These are phyloP conservation scores for Lates calcarifer DNA, from an alignment of 2,113 vertebrate genomes.

Conservation along the genomic window DNA sequence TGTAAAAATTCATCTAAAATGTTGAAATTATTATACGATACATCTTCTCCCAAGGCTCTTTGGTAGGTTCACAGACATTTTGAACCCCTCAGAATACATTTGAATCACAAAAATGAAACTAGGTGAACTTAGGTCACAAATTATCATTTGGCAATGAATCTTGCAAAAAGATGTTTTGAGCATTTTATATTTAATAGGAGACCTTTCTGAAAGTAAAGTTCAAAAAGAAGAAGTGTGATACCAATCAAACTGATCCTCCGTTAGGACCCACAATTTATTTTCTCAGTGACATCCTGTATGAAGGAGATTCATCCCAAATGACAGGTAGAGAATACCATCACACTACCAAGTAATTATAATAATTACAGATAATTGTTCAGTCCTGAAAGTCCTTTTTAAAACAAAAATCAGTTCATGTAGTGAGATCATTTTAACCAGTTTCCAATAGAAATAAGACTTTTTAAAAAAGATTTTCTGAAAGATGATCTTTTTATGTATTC, in stretches of 20 bases:
- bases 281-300: neutral
- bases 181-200: slow-evolving; percentile 11
- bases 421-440: neutral
- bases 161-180: slow-evolving; percentile 25
- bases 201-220: slow-evolving; percentile 20
- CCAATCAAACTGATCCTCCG: slow-evolving; percentile 20
- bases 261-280: neutral
- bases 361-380: neutral
- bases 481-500: too few relatives aligned
- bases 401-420: neutral
- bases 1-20: slow-evolving; percentile 26
- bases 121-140: slow-evolving; percentile 30
- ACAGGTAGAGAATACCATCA: neutral
- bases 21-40: slow-evolving; percentile 22
- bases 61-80: slow-evolving; percentile 29
- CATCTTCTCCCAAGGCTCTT: slow-evolving; percentile 31
- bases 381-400: neutral
- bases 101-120: slow-evolving; percentile 41
- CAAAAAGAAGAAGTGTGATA: slow-evolving; percentile 25
- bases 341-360: neutral
- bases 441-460: neutral
- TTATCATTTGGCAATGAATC: slow-evolving; percentile 35
- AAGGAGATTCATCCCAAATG: neutral
- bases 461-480: too few relatives aligned
- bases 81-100: slow-evolving; percentile 42